Evolutionary conservation across 2,113 vertebrate species (phyloP).

Genomic region (Verasper variegatus): DNA sequence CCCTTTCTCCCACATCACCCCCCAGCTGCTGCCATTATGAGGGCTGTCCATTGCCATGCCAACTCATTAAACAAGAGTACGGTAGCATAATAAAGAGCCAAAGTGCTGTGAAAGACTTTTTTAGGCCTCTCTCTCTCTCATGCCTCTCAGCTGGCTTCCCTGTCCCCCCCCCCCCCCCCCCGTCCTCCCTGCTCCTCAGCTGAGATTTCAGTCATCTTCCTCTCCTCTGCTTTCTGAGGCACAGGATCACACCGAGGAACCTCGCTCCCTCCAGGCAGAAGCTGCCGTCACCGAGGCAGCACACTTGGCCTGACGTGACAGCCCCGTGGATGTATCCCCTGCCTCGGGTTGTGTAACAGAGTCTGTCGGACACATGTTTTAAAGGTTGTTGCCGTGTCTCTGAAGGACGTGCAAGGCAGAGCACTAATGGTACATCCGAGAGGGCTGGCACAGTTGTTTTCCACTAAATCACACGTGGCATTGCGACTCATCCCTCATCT

Average conservation of each 20-base stretch:
- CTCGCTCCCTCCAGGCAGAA: constrained; percentile 49
- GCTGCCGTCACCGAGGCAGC: constrained; percentile 37
- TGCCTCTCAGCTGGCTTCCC: constrained; percentile 46
- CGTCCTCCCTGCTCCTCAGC: constrained; percentile 37
- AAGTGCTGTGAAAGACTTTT: constrained; percentile 52
- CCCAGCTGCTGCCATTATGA: constrained; percentile 74
- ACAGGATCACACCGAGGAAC: constrained; percentile 33
- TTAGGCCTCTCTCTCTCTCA: constrained; percentile 11
- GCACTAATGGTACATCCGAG: constrained; percentile 32
- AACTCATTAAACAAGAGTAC: constrained; percentile 61
- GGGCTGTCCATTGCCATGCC: constrained; percentile 70
- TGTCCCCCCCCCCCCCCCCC: constrained; percentile 24
- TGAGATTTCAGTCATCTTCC: constrained; percentile 39
- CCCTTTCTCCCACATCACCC: constrained; percentile 54
- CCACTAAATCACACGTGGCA: constrained; percentile 42
- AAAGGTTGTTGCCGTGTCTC: constrained; percentile 37
- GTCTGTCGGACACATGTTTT: constrained; percentile 70
- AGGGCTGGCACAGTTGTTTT: constrained; percentile 37
- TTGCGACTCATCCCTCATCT: constrained; percentile 14
- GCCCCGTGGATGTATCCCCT: constrained; percentile 19
- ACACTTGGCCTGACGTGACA: constrained; percentile 53
- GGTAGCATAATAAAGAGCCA: constrained; percentile 55
- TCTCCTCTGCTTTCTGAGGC: constrained; percentile 35
- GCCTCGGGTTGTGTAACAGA: constrained; percentile 60
- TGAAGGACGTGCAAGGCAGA: constrained; percentile 30